Evolutionary conservation across 2,888 invertebrate species (phyloP).

Genomic region (Epirrhoe alternata): DNA sequence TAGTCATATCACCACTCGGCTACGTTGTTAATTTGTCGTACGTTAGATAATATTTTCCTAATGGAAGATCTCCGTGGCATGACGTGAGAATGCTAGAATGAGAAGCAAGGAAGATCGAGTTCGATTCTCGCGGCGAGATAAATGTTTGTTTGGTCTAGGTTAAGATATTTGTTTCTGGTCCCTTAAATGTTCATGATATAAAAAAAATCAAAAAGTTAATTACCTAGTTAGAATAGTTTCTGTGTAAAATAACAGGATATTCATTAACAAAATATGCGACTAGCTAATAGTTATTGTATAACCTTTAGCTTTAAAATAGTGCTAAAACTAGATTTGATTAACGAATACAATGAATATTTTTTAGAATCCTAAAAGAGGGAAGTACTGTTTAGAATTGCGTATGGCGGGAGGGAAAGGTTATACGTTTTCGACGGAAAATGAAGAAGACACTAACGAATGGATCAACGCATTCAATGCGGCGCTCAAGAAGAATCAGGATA

Average conservation of each 20-base stretch:
- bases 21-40: no score
- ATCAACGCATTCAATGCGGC: slow-evolving; percentile 92
- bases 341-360: slow-evolving; percentile 16
- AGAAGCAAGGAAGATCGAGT: no score
- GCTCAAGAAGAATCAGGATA: slow-evolving; percentile 87
- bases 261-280: not conserved
- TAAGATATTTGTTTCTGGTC: no score
- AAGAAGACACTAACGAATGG: slow-evolving; percentile 93
- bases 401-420: slow-evolving; percentile 96
- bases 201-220: no score
- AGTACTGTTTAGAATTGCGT: slow-evolving; percentile 94
- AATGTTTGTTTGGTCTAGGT: no score
- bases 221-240: slow-evolving; percentile 11
- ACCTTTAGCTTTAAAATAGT: not conserved
- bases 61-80: no score
- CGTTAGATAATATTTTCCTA: no score
- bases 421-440: slow-evolving; percentile 94
- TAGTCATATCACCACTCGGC: no score
- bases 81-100: no score
- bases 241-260: not conserved
- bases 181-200: no score
- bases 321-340: not conserved
- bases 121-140: no score
- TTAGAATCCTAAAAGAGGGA: slow-evolving; percentile 93
- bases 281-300: not conserved